Base-by-base conservation (phyloP, 2,113 vertebrate genomes). In the Oenanthe oenanthe region DNA sequence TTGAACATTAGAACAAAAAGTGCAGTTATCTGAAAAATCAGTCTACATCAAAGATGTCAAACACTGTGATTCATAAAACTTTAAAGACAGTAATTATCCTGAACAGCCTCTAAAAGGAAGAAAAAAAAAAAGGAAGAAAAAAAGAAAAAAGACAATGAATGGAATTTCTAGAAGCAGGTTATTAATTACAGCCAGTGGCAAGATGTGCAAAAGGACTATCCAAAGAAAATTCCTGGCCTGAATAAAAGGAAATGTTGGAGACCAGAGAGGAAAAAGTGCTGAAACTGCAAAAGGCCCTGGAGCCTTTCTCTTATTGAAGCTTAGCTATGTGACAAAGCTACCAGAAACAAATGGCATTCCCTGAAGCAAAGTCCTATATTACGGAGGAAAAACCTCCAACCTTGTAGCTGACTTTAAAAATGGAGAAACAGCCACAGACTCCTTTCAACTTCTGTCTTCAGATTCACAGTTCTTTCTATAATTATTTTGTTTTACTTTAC, bases 121-220 rank as follows among this genome's bases (percentile, higher is more conserved):
- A 14, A 31, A 51, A 50, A 34, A 20, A 16, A 24, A 17, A 36
- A 16, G 3, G 3, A 47, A 51, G 7, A 47, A 50, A 63, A 70
- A 71, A 65, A 67, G 40, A 88, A 93, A 76, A 40, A 71, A 89
- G 88, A 97, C 93, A 96, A 96, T 94, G 70, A 94, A n/a, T 91
- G 77, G 92, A 97, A 96, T 95, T 53, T 92, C 88, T 97, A 89
- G 93, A 94, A 96, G 89, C 85, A 92, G 87, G 79, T 96, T 96
- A 97, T 97, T 97, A 97, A 97, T 97, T 97, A 97, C 68, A 85
- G 94, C 97, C 96, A 89, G 57, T 74, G 97, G 97, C 98, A 97
- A 98, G 95, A 90, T 96, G 92, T 95, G 92, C 80, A 93, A 92
- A 96, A 96, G 81, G 83, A 75, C 81, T 43, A 85, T 93, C 93